phyloP scores from a whole-genome alignment of 2,797 vertebrate genomes.

The Ambastaia sidthimunki region DNA sequence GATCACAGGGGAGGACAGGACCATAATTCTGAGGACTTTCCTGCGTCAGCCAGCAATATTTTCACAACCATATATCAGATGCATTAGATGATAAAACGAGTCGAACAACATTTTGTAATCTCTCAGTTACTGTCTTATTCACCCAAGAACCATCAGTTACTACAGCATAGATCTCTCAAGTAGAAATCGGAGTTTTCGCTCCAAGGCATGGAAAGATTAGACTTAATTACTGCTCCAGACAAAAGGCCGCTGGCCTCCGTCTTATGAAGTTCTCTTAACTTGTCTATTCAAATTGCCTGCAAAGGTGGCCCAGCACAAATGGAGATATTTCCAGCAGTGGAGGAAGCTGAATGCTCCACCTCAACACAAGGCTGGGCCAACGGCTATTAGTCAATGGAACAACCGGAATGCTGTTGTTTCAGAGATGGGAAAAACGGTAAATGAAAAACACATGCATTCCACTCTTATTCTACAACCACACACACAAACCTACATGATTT shows the following conservation, averaged over 20 bases:
- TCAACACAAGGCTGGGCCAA: conserved; percentile 41
- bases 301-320: conserved; percentile 32
- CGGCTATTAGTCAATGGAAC: conserved; percentile 52
- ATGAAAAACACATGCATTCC: conserved; percentile 53
- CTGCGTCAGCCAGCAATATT: neutral
- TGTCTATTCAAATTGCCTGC: neutral
- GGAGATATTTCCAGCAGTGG: conserved; percentile 26
- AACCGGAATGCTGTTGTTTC: conserved; percentile 57
- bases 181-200: neutral
- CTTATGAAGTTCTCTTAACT: conserved; percentile 29
- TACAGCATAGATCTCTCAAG: conserved; percentile 27
- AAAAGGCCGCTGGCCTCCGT: conserved; percentile 27
- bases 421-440: conserved; percentile 47
- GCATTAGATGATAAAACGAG: neutral
- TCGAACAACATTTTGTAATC: conserved; percentile 24
- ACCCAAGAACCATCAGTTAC: conserved; percentile 29
- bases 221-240: conserved; percentile 24
- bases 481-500: conserved; percentile 32
- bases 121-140: conserved; percentile 48
- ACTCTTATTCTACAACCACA: conserved; percentile 33
- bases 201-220: conserved; percentile 17
- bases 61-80: conserved; percentile 6
- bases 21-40: neutral
- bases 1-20: neutral
- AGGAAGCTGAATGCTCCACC: conserved; percentile 46